Percentiles rank a stretch among this genome's conserved stretches.
Evolutionary conservation across 2,797 vertebrate species (phyloP).

Genomic region (Gouania willdenowi): DNA sequence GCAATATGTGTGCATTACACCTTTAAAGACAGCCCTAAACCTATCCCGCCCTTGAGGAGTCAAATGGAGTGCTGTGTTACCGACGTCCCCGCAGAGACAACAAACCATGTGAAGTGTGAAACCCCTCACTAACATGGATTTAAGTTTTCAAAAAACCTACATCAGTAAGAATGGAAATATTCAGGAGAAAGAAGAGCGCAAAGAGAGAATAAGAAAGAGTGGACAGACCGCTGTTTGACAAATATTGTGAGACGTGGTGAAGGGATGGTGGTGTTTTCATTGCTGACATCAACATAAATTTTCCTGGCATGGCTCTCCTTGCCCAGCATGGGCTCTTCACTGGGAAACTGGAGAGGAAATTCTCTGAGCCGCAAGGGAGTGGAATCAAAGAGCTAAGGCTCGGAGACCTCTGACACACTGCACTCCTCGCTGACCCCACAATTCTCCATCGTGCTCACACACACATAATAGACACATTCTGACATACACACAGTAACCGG

Average conservation of each 20-base stretch:
- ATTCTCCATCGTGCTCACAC: constrained; percentile 23
- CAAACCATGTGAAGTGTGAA: constrained; percentile 70
- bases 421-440: constrained; percentile 62
- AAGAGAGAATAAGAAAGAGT: constrained; percentile 55
- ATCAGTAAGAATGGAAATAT: constrained; percentile 54
- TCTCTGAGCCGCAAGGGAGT: constrained; percentile 65
- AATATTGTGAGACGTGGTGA: constrained; percentile 78
- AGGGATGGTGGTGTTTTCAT: constrained; percentile 75
- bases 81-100: constrained; percentile 66
- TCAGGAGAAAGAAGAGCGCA: constrained; percentile 50
- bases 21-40: constrained; percentile 57
- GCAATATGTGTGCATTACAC: constrained; percentile 58
- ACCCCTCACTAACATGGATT: constrained; percentile 51
- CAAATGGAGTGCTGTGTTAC: constrained; percentile 54
- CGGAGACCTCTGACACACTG: constrained; percentile 74
- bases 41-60: constrained; percentile 46
- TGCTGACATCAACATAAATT: constrained; percentile 82
- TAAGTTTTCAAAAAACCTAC: constrained; percentile 51
- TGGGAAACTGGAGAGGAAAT: constrained; percentile 76
- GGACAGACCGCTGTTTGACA: constrained; percentile 78
- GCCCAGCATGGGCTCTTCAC: constrained; percentile 71
- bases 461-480: constrained; percentile 16
- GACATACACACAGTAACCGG: neutral
- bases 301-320: constrained; percentile 70
- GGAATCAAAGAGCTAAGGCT: constrained; percentile 72